Conservation (phyloP, 2,888 invertebrate genomes). For the Cerceris rybyensis region DNA sequence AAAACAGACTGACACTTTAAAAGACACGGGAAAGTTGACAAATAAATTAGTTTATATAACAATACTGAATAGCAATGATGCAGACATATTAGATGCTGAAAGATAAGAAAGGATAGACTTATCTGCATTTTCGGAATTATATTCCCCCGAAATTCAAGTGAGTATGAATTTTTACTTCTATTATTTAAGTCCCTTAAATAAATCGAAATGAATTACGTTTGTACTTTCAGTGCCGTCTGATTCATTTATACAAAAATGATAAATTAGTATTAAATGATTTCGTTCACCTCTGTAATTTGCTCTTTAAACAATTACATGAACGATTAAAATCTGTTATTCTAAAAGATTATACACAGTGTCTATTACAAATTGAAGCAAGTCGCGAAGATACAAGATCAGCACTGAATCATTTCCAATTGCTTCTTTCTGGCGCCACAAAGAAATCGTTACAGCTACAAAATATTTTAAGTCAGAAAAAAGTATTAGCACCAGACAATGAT, state of each 20-base stretch:
- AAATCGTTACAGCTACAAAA: slow-evolving; percentile 38
- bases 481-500: slow-evolving; percentile 33
- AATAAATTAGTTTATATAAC: slow-evolving; percentile 62
- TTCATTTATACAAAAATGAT: slow-evolving; percentile 67
- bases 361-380: slow-evolving; percentile 69
- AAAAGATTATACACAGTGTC: slow-evolving; percentile 64
- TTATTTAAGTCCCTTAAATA: background rate
- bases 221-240: slow-evolving; percentile 64
- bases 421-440: slow-evolving; percentile 48
- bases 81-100: slow-evolving; percentile 66
- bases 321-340: slow-evolving; percentile 49
- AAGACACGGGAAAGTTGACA: slow-evolving; percentile 57
- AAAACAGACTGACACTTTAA: slow-evolving; percentile 54
- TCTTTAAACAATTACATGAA: slow-evolving; percentile 61
- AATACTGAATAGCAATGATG: slow-evolving; percentile 59
- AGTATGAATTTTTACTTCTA: background rate
- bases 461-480: slow-evolving; percentile 24
- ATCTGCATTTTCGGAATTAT: slow-evolving; percentile 60
- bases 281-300: slow-evolving; percentile 60
- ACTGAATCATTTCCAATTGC: slow-evolving; percentile 56
- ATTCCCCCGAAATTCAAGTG: slow-evolving; percentile 72
- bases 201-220: slow-evolving; percentile 2
- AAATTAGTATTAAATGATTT: slow-evolving; percentile 70
- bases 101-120: slow-evolving; percentile 63
- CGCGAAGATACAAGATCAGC: slow-evolving; percentile 66